A percentile compares a stretch with the other conserved stretches of the same genome.
Evolutionary conservation across 2,888 invertebrate species (phyloP).

Genomic region (Hyposoter dolosus): DNA sequence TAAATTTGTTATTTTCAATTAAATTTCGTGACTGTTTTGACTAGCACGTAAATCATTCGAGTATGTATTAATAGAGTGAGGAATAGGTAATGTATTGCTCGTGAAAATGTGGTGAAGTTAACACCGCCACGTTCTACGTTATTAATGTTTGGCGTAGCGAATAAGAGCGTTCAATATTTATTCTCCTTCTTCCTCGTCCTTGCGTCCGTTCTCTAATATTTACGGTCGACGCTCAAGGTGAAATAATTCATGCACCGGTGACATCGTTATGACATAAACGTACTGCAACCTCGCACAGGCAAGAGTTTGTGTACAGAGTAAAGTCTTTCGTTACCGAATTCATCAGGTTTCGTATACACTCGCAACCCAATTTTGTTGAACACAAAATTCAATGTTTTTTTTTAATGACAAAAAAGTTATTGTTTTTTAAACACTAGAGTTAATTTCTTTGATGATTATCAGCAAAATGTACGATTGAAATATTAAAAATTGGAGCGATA

Average conservation of each 20-base stretch:
- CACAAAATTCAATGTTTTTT: constrained; percentile 27
- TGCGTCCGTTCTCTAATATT: constrained; percentile 11
- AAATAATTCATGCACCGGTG: constrained; percentile 48
- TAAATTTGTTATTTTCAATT: constrained; percentile 8
- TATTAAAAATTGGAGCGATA: too few relatives aligned
- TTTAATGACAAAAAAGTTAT: background rate
- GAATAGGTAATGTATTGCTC: constrained; percentile 2
- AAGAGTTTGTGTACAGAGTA: constrained; percentile 6
- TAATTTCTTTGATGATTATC: too few relatives aligned
- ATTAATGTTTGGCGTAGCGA: constrained; percentile 32
- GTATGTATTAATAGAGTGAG: constrained; percentile 19
- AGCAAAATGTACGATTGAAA: too few relatives aligned
- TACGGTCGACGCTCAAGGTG: constrained; percentile 45
- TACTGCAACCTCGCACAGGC: constrained; percentile 2
- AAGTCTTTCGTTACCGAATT: constrained; percentile 41
- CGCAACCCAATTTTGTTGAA: background rate
- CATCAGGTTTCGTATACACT: background rate
- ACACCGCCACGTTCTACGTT: constrained; percentile 7
- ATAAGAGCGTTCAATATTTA: constrained; percentile 33
- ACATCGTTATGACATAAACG: constrained; percentile 32
- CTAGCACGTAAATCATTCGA: background rate
- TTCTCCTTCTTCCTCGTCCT: constrained; percentile 9
- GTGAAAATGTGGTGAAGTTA: constrained; percentile 22
- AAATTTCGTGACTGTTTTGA: background rate
- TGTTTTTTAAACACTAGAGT: background rate